These are phyloP conservation scores for Sarcophaga peregrina DNA, from an alignment of 1,140 invertebrate species.

Conservation along the genomic window DNA sequence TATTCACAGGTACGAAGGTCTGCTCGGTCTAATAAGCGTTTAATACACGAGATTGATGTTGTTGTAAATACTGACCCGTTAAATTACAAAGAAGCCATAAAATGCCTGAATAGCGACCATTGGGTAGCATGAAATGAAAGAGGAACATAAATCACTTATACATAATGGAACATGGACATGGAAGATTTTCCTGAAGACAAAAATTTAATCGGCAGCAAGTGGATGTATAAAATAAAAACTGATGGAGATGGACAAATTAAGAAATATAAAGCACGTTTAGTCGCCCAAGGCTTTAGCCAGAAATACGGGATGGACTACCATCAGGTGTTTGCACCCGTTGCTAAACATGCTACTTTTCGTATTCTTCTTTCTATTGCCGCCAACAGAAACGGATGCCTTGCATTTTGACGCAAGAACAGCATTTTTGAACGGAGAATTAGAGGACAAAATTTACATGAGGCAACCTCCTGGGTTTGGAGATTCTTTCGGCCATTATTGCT, in stretches of 20 bases:
- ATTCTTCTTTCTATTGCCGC: slow-evolving; percentile 51
- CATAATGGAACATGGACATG: slow-evolving; percentile 49
- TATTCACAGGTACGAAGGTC: too few relatives aligned
- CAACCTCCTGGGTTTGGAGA: slow-evolving; percentile 57
- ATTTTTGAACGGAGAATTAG: slow-evolving; percentile 41
- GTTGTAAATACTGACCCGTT: too few relatives aligned
- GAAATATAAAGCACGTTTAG: slow-evolving; percentile 63
- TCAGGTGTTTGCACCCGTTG: slow-evolving; percentile 61
- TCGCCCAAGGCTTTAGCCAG: slow-evolving; percentile 59
- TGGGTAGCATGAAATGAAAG: slow-evolving; percentile 29
- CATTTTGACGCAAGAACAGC: slow-evolving; percentile 41
- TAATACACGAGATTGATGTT: too few relatives aligned
- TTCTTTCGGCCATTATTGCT: too few relatives aligned
- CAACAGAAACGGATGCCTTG: slow-evolving; percentile 29
- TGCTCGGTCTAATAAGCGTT: too few relatives aligned
- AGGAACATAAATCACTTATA: too few relatives aligned
- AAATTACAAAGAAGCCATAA: too few relatives aligned
- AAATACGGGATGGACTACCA: slow-evolving; percentile 57
- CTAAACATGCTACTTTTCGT: slow-evolving; percentile 54
- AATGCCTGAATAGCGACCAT: too few relatives aligned
- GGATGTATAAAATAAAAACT: slow-evolving; percentile 51
- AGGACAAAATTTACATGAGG: slow-evolving; percentile 45
- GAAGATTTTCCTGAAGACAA: slow-evolving; percentile 42
- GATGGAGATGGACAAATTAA: slow-evolving; percentile 46
- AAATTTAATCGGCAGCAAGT: slow-evolving; percentile 44